Percentiles rank a stretch among this genome's conserved stretches.
Conservation (phyloP, 2,888 invertebrate species). For the Nemurella pictetii region DNA sequence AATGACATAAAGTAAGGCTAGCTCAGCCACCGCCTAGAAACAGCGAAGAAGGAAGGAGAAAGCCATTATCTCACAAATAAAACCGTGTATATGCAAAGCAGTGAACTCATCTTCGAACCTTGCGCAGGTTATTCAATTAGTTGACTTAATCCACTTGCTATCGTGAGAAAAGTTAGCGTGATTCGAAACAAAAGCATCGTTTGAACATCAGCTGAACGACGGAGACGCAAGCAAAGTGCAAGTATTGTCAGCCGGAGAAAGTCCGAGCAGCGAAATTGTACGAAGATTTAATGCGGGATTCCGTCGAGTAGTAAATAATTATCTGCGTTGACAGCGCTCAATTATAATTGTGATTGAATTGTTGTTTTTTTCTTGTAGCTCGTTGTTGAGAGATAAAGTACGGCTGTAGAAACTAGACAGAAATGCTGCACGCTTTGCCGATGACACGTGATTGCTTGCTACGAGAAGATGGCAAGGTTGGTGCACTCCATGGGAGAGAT, state of each 20-base stretch:
- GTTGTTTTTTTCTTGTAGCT: too few relatives aligned
- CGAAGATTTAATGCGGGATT: not conserved
- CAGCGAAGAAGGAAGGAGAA: not conserved
- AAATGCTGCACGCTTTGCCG: too few relatives aligned
- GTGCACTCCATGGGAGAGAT: not conserved
- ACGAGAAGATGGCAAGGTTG: too few relatives aligned
- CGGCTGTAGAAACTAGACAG: not conserved
- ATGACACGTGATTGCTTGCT: not conserved
- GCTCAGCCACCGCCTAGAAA: not conserved
- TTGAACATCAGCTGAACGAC: not conserved
- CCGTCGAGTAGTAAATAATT: not conserved
- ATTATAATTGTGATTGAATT: not conserved
- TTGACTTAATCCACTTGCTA: not conserved
- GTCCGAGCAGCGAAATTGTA: not conserved
- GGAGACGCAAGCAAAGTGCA: not conserved
- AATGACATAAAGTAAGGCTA: not conserved
- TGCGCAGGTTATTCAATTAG: not conserved
- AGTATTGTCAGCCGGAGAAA: too few relatives aligned
- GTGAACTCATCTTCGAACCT: not conserved
- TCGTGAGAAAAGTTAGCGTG: not conserved
- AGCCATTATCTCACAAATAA: not conserved
- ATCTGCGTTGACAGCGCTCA: not conserved
- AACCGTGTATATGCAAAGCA: not conserved
- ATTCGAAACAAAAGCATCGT: not conserved
- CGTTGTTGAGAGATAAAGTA: too few relatives aligned